These are phyloP conservation scores for Eulithis prunata DNA, from an alignment of 2,888 invertebrate species.

Conservation along the genomic window DNA sequence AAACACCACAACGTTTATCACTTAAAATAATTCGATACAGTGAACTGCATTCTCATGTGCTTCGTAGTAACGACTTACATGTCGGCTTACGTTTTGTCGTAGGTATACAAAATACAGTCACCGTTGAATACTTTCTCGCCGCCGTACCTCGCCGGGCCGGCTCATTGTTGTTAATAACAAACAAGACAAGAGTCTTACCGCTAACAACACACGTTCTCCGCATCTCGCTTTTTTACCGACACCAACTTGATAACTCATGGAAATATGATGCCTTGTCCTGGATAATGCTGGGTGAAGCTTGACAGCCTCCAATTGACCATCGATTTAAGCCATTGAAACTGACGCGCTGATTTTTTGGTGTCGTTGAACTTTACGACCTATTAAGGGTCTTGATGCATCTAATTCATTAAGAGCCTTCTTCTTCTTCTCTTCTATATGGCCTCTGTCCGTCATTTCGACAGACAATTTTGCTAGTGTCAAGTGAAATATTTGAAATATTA, in stretches of 20 bases:
- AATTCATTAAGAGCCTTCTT: background rate
- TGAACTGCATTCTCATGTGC: no score
- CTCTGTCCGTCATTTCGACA: no score
- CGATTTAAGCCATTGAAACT: constrained; percentile 38
- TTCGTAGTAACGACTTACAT: no score
- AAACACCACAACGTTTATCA: no score
- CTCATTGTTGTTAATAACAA: constrained; percentile 78
- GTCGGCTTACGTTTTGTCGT: no score
- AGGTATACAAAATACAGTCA: background rate
- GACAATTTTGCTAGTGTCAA: no score
- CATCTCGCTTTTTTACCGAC: constrained; percentile 51
- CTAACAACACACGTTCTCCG: constrained; percentile 68
- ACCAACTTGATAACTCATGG: constrained; percentile 50
- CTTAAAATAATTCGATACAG: no score
- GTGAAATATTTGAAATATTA: no score
- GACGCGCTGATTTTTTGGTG: constrained; percentile 3
- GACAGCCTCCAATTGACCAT: constrained; percentile 49
- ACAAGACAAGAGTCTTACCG: constrained; percentile 74
- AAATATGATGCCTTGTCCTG: constrained; percentile 51
- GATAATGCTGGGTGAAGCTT: constrained; percentile 39
- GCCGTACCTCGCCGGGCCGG: constrained; percentile 50
- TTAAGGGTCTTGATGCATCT: background rate
- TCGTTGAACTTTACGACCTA: constrained; percentile 4
- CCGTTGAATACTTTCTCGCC: constrained; percentile 37
- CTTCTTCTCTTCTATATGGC: no score